phyloP scores from a whole-genome alignment of 2,797 vertebrate genomes.

The Gastrophryne carolinensis region DNA sequence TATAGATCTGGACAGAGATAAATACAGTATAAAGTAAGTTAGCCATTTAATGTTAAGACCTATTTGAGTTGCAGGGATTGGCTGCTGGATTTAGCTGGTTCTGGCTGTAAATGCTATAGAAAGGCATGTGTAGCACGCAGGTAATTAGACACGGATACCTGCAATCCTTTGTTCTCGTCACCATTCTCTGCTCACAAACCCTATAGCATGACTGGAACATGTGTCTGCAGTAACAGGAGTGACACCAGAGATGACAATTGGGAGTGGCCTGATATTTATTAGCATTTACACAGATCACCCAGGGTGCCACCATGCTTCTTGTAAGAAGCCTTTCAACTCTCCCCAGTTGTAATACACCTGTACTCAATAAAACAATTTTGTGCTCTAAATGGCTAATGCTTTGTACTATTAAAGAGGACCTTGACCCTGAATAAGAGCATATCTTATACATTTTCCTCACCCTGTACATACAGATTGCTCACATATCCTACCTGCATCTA shows the following conservation, averaged over 20 bases:
- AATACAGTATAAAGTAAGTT: no score
- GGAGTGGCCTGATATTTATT: no score
- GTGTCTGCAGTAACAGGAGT: not conserved
- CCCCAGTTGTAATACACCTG: not conserved
- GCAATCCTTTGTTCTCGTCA: not conserved
- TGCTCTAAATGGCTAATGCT: no score
- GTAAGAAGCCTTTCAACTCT: not conserved
- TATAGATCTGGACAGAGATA: no score
- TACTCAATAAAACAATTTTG: not conserved
- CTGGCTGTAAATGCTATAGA: not conserved
- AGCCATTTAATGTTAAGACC: no score
- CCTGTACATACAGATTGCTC: no score
- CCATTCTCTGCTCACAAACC: not conserved
- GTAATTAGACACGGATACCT: not conserved
- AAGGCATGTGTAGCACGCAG: slow-evolving; percentile 16
- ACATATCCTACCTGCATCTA: no score
- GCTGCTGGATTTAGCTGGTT: slow-evolving; percentile 27
- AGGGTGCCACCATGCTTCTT: not conserved
- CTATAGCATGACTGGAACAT: not conserved
- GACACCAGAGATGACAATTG: not conserved
- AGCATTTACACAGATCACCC: not conserved
- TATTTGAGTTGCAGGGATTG: no score
- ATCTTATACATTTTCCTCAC: no score
- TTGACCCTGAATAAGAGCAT: no score
- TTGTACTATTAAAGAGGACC: no score